Conservation (phyloP, 92 coral and sea anemone genomes). For the Siderastrea siderea region DNA sequence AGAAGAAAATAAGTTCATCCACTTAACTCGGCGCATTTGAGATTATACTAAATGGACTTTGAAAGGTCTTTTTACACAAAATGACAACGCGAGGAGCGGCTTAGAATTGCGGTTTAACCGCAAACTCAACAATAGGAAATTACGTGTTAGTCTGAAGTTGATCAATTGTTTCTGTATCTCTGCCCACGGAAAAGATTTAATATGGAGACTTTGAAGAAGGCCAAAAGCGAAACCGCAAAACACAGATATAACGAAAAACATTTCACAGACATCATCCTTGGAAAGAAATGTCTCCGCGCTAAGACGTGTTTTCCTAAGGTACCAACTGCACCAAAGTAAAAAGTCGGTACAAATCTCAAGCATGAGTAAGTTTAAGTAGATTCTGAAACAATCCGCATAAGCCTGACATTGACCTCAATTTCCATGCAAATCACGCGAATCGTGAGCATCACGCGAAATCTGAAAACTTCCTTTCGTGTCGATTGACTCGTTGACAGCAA, state of each 20-base stretch:
- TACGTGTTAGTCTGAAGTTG: background rate
- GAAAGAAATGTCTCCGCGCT: background rate
- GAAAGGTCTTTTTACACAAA: background rate
- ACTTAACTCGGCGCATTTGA: background rate
- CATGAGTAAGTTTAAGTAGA: background rate
- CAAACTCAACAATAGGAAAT: background rate
- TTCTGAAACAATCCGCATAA: background rate
- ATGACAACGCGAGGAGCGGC: background rate
- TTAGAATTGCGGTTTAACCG: background rate
- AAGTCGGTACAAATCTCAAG: background rate
- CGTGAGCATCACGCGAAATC: background rate
- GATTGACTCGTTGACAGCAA: background rate
- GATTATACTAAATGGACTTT: background rate
- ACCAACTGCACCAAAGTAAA: background rate
- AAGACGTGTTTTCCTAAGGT: too few species aligned
- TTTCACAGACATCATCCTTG: background rate
- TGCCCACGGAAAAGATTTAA: constrained; percentile 12
- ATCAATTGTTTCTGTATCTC: background rate
- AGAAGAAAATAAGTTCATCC: background rate
- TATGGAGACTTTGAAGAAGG: background rate
- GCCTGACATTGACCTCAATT: background rate
- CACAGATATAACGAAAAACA: background rate
- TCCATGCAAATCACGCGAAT: constrained; percentile 8
- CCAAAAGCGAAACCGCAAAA: background rate
- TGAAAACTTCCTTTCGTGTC: background rate